Evolutionary conservation across 1,140 invertebrate species (phyloP).

Genomic region (Lepidotrigona ventralis): DNA sequence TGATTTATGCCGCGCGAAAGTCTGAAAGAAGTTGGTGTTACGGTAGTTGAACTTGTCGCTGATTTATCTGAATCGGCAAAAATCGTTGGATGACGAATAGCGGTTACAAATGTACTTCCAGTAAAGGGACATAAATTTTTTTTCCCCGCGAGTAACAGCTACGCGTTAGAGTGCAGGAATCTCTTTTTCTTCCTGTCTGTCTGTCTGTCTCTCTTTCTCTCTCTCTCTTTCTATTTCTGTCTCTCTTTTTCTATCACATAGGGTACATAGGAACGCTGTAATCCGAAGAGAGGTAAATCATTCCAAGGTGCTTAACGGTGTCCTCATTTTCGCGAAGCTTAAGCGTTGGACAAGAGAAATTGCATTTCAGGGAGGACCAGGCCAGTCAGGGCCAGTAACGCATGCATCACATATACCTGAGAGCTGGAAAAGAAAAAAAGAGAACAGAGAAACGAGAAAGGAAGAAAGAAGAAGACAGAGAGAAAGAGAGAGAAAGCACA

Average conservation of each 20-base stretch:
- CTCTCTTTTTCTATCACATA: too few relatives aligned
- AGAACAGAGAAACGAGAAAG: too few relatives aligned
- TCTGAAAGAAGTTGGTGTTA: conserved; percentile 11
- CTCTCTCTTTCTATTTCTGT: neutral
- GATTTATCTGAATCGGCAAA: conserved; percentile 21
- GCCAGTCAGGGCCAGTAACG: neutral
- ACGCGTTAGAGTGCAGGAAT: neutral
- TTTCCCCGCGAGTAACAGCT: neutral
- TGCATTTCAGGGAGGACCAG: conserved; percentile 18
- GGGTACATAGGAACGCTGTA: conserved; percentile 10
- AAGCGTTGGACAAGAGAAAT: conserved; percentile 37
- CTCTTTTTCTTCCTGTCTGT: neutral
- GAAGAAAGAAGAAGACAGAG: too few relatives aligned
- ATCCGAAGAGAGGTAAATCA: conserved; percentile 35
- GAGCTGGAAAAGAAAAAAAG: neutral
- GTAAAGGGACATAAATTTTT: conserved; percentile 33
- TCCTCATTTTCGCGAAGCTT: conserved; percentile 43
- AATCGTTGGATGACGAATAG: conserved; percentile 6
- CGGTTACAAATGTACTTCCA: neutral
- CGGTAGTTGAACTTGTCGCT: conserved; percentile 10
- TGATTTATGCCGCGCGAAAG: conserved; percentile 9
- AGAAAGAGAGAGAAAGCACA: neutral
- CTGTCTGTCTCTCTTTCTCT: too few relatives aligned
- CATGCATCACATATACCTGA: neutral
- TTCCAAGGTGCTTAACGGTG: conserved; percentile 45